Evolutionary conservation across 2,797 vertebrate genomes (phyloP).

Genomic region (Coranthus polyacanthus): DNA sequence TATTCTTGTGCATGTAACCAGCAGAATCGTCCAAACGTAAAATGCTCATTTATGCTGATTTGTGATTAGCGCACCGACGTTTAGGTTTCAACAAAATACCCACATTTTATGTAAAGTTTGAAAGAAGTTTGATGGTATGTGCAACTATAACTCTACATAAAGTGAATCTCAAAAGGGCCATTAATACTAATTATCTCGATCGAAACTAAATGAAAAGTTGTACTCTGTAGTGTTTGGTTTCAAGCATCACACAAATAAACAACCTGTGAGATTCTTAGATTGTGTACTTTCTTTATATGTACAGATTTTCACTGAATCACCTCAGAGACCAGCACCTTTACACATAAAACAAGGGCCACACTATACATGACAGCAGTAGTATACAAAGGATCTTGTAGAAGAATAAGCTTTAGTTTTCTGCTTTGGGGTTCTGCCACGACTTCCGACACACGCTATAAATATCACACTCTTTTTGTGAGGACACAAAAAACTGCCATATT

Average conservation of each 20-base stretch:
- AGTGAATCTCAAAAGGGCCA: too few species aligned
- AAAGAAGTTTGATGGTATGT: not conserved
- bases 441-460: slow-evolving; percentile 17
- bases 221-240: not conserved
- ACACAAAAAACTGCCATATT: slow-evolving; percentile 34
- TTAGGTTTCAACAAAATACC: slow-evolving; percentile 2
- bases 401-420: slow-evolving; percentile 82
- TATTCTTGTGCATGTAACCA: not conserved
- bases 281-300: slow-evolving; percentile 86
- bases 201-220: too few species aligned
- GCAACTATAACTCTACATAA: not conserved
- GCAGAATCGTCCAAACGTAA: not conserved
- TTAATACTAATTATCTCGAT: not conserved
- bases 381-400: slow-evolving; percentile 84
- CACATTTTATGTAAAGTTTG: slow-evolving; percentile 4
- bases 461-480: slow-evolving; percentile 22
- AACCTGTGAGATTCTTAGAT: slow-evolving; percentile 57
- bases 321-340: slow-evolving; percentile 76
- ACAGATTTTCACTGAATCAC: slow-evolving; percentile 82
- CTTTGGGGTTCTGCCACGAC: slow-evolving; percentile 57
- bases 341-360: slow-evolving; percentile 86
- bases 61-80: not conserved
- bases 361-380: slow-evolving; percentile 81
- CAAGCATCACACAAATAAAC: slow-evolving; percentile 48
- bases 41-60: not conserved